Conservation (phyloP, 2,888 invertebrate species). For the Pheosia tremula region DNA sequence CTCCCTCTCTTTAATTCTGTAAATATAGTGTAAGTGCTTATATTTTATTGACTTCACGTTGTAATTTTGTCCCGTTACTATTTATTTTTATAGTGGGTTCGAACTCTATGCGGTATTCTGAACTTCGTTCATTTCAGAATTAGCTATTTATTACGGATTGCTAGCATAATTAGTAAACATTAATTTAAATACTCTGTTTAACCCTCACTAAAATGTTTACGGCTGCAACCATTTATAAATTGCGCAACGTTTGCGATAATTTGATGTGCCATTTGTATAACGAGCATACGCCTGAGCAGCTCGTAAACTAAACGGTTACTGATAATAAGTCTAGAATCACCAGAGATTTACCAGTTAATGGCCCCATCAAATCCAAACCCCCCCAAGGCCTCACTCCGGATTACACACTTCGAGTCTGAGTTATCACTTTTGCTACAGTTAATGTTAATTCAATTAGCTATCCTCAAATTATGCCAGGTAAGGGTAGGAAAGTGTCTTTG, state of each 20-base stretch:
- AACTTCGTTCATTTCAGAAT: neutral
- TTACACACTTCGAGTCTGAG: slow-evolving; percentile 22
- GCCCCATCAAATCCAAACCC: slow-evolving; percentile 29
- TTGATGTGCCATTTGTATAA: slow-evolving; percentile 36
- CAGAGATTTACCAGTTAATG: slow-evolving; percentile 32
- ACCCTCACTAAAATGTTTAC: neutral
- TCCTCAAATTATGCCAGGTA: slow-evolving; percentile 19
- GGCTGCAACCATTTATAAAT: neutral
- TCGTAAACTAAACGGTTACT: slow-evolving; percentile 35
- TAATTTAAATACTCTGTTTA: neutral
- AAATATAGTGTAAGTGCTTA: neutral
- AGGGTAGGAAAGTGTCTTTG: slow-evolving; percentile 1
- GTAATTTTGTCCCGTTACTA: neutral
- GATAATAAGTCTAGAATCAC: slow-evolving; percentile 43
- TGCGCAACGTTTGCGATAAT: slow-evolving; percentile 15
- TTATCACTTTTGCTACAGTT: slow-evolving; percentile 38
- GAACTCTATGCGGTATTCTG: too few relatives aligned
- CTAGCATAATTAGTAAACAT: neutral
- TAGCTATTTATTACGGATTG: neutral
- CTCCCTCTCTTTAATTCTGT: slow-evolving; percentile 8
- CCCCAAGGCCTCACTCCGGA: slow-evolving; percentile 20
- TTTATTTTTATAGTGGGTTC: neutral
- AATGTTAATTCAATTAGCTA: slow-evolving; percentile 41
- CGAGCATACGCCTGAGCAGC: slow-evolving; percentile 13
- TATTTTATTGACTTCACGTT: neutral